Evolutionary conservation across 1,140 invertebrate species (phyloP).

Genomic region (Magallana ariakensis): DNA sequence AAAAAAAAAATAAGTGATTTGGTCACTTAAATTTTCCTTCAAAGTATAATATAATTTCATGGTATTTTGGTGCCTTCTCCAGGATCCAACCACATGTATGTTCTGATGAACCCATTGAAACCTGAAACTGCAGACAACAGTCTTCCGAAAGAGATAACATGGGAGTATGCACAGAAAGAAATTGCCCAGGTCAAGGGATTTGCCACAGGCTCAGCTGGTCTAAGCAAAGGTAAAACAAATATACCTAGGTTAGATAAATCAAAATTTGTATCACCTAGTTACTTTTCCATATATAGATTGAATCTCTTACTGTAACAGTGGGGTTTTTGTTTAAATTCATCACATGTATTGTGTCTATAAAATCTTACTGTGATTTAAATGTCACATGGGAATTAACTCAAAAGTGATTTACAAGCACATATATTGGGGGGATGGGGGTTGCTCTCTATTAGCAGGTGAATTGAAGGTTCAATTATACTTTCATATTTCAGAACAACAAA

Average conservation of each 20-base stretch:
- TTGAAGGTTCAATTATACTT: not conserved
- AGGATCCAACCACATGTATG: slow-evolving; percentile 80
- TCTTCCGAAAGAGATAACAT: slow-evolving; percentile 75
- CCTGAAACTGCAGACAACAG: slow-evolving; percentile 61
- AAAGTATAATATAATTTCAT: too few relatives aligned
- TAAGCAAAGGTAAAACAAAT: slow-evolving; percentile 75
- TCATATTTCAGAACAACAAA: slow-evolving; percentile 76
- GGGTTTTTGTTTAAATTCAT: not conserved
- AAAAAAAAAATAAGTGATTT: too few relatives aligned
- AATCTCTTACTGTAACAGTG: not conserved
- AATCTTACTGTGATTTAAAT: not conserved
- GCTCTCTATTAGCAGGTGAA: too few relatives aligned
- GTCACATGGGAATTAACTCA: too few relatives aligned
- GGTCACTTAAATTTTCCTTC: too few relatives aligned
- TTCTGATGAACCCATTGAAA: slow-evolving; percentile 76
- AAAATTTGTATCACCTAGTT: not conserved
- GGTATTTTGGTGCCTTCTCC: slow-evolving; percentile 35
- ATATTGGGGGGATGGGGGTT: too few relatives aligned
- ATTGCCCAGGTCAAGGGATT: slow-evolving; percentile 80
- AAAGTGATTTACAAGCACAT: too few relatives aligned
- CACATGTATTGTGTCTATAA: not conserved
- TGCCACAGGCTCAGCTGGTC: slow-evolving; percentile 71
- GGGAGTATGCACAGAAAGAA: slow-evolving; percentile 80
- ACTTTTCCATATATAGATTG: not conserved
- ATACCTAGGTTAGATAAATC: not conserved